Percentiles rank a stretch among this genome's conserved stretches.
phyloP scores from a whole-genome alignment of 2,888 invertebrate genomes.

The Trissolcus japonicus region DNA sequence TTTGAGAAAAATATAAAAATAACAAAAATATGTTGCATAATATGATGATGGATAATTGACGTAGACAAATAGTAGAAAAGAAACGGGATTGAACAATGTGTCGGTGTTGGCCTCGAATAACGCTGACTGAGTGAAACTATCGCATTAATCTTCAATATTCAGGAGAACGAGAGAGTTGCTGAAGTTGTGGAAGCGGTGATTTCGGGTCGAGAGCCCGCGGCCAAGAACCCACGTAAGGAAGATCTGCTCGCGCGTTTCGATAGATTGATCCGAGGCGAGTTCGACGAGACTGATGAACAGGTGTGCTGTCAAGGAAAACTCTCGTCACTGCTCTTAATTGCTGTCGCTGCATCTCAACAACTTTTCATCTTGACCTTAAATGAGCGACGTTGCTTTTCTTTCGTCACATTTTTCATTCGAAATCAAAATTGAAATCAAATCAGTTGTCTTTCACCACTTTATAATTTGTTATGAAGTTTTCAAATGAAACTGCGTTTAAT shows the following conservation, averaged over 20 bases:
- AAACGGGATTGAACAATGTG: conserved; percentile 32
- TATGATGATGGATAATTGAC: conserved; percentile 18
- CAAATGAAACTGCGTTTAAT: too few relatives aligned
- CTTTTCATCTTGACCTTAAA: conserved; percentile 4
- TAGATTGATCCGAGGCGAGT: conserved; percentile 65
- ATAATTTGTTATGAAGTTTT: too few relatives aligned
- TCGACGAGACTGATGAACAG: conserved; percentile 61
- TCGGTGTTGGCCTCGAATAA: conserved; percentile 49
- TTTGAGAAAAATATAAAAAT: background rate
- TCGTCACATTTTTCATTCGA: too few relatives aligned
- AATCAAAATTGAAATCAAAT: too few relatives aligned
- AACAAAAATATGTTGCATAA: conserved; percentile 8
- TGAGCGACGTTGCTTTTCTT: background rate
- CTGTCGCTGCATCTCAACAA: conserved; percentile 30
- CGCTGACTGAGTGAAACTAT: conserved; percentile 53
- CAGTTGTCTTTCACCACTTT: too few relatives aligned
- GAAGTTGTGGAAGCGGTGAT: conserved; percentile 65
- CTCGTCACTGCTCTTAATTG: conserved; percentile 1
- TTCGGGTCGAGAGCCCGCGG: conserved; percentile 63
- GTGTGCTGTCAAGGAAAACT: conserved; percentile 46
- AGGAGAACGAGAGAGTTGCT: conserved; percentile 65
- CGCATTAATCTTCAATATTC: conserved; percentile 61
- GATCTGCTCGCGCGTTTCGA: conserved; percentile 71
- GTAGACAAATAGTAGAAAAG: conserved; percentile 22
- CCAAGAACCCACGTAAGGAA: conserved; percentile 68